Evolutionary conservation across 1,140 invertebrate species (phyloP), one percentile per base, ranked within the genome.

Genomic region (Tachypleus tridentatus): DNA sequence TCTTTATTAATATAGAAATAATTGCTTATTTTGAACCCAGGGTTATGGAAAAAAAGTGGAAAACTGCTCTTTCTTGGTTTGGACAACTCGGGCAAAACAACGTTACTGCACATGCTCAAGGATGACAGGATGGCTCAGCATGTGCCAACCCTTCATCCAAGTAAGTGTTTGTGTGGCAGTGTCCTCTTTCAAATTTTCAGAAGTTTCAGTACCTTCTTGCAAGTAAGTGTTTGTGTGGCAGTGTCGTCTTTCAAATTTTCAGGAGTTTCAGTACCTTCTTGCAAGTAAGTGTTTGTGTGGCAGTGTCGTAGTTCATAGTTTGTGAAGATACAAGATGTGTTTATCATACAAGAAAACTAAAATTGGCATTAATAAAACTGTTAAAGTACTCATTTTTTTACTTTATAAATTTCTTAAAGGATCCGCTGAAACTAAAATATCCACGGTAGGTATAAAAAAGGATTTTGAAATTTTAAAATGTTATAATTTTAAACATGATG

Each of bases 21-120:
- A 29, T 29, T 29, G 29, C 29, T 29, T 29, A 29, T 29, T 29
- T 29, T 29, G 29, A 29, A 29, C 29, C 29, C 29, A 29, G 93
- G 71, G 4, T 81, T 98, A 75, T 97, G 91, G 86, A 98, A 98
- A 83, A 98, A 98, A 80, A 97, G 93, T 73, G 97, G 96, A 69
- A 98, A 98, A 80, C 82, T 99, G 70, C 83, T 99, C 67, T 99
- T 99, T 80, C 84, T 99, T 71, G 97, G 97, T 60, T 81, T 99
- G 74, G 97, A 99, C 82, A 99, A 99, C 88, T 96, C 97, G 71
- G 97, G 96, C 68, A 99, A 99, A 85, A 99, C 96, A 49, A 99
- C 97, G 71, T 82, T 99, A 71, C 85, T 99, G 73, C 95, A 98
- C 78, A 98, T 98, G 94, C 83, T 99, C 75, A 98, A 98, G 85